Base-by-base conservation (phyloP, 2,888 invertebrate genomes). In the Agrotis puta region DNA sequence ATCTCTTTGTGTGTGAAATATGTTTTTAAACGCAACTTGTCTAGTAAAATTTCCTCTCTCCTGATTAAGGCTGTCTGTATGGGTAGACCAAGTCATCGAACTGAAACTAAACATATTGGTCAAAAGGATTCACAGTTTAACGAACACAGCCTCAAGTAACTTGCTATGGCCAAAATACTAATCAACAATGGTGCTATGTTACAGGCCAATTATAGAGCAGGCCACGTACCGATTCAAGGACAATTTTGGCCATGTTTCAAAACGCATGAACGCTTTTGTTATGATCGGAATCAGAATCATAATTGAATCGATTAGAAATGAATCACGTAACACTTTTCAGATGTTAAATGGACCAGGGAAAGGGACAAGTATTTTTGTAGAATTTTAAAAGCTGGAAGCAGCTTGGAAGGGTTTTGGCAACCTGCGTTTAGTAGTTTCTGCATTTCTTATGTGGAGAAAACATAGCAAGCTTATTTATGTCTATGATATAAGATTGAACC, bases 221-320 rank as follows among this genome's bases (percentile, higher is more conserved):
- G 43, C 20, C 77, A 77, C 78, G 74, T 70, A 68, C 43, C 48
- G 14, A 64, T 64, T 66, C 82, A 86, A 85, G 86, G 84, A 69
- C 77, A 76, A 77, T 80, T 79, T 79, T 70, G 74, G 70, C 70
- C 69, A 75, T 68, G 67, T 70, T 63, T 74, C 64, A 70, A 66
- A 79, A 72, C 72, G 75, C 77, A 53, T 64, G 64, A 59, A 64
- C 72, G 58, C 20, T 64, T 56, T 62, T 65, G 64, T 75, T 63
- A 48, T 64, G 51, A 61, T 33, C 70, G 51, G 39, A 53, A 53
- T 45, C 57, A 33, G 73, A 81, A 81, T 83, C 27, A 63, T 73
- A 81, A 83, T 70, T 54, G 16, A n/a, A 58, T 39, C 20, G 11
- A 47, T 77, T 66, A 27, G 33, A 77, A 77, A 51, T 48, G 18